These are phyloP conservation scores for Amaurobius ferox DNA, from an alignment of 2,888 invertebrate genomes.

Conservation along the genomic window DNA sequence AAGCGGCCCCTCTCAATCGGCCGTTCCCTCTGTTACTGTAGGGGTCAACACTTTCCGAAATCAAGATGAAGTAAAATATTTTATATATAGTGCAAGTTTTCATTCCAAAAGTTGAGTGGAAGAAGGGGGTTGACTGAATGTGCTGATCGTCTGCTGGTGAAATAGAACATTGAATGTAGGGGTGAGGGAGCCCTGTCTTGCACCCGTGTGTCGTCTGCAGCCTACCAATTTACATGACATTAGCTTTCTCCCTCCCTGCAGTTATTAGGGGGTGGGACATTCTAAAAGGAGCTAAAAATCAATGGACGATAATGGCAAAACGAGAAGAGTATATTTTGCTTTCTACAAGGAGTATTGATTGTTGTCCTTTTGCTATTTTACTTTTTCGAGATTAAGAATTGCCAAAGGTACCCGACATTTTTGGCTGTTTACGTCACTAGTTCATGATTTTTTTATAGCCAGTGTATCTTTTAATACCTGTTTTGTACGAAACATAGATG, in stretches of 20 bases:
- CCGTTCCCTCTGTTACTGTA: neutral
- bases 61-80: conserved; percentile 29
- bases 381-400: too few species aligned
- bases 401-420: too few species aligned
- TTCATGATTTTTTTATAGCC: too few species aligned
- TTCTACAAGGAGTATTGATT: too few species aligned
- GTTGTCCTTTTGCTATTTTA: too few species aligned
- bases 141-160: conserved; percentile 18
- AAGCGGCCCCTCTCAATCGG: neutral
- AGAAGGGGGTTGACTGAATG: neutral
- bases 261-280: conserved; percentile 53
- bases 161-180: conserved; percentile 14
- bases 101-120: conserved; percentile 4
- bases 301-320: conserved; percentile 49
- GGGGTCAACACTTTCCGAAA: conserved; percentile 27
- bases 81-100: conserved; percentile 27
- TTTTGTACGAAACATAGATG: too few species aligned
- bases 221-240: conserved; percentile 71
- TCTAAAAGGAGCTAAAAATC: conserved; percentile 61
- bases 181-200: conserved; percentile 32
- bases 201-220: conserved; percentile 59
- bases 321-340: neutral
- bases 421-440: too few species aligned
- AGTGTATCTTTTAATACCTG: too few species aligned
- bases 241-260: conserved; percentile 62